Evolutionary conservation across 2,797 vertebrate species (phyloP), one percentile per base, ranked within the genome.

Genomic region (Sciurus vulgaris): DNA sequence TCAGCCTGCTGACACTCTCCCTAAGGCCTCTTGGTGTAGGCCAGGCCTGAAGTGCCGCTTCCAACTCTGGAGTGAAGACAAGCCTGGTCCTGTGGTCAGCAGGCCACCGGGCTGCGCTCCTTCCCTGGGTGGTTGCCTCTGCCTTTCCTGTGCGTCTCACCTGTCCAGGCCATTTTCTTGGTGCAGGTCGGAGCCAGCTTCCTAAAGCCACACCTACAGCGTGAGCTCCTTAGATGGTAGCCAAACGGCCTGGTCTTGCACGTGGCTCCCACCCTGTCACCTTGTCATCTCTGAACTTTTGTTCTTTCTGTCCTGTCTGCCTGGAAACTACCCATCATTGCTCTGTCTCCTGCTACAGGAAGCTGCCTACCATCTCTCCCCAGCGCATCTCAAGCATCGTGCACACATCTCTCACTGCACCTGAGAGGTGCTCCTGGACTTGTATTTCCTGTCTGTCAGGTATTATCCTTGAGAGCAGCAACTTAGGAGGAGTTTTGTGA

Each of bases 61-160:
- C 83, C 41, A 51, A 69, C 77, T 95, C 44, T 78, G 85, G n/a
- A 92, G 78, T 70, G n/a, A 93, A 89, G 85, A 90, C 81, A 83
- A 88, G 51, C 87, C 76, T 69, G 72, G 79, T 56, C 44, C 92
- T 87, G 54, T 91, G 81, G 84, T 86, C 76, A 89, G 83, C 12
- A 18, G 76, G 30, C 30, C 47, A 33, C 63, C 26, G 41, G 44
- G n/a, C 41, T 72, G 38, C 74, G 70, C 54, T 74, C 3, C 38
- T 65, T 41, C 41, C n/a, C 92, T 59, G 79, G 38, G 10, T 69
- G 65, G 33, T 63, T 63, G 33, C 35, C 35, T 87, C 38, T 30
- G 8, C n/a, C 28, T 86, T 14, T 8, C 2, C 10, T n/a, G 65
- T 15, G 41, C n/a, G n/a, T n/a, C 44, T 91, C 10, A 73, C 83